Percentiles rank a stretch among this genome's conserved stretches.
Evolutionary conservation across 2,113 vertebrate genomes (phyloP).

Genomic region (Salvelinus sp.): DNA sequence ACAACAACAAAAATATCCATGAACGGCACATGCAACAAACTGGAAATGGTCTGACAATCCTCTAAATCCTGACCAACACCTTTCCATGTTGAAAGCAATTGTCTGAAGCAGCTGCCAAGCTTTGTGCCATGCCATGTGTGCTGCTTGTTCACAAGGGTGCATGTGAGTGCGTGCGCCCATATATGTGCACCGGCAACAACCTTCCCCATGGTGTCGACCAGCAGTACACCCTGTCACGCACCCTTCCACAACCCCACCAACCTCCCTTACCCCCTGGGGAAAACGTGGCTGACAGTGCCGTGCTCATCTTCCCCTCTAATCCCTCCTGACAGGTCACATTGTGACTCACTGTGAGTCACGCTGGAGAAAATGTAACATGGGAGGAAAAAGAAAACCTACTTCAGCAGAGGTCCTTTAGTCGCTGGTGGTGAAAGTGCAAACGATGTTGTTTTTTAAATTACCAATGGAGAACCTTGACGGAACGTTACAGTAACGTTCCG

Average conservation of each 20-base stretch:
- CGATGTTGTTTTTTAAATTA: too few species aligned
- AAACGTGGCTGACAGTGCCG: constrained; percentile 29
- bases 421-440: constrained; percentile 36
- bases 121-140: not conserved
- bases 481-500: too few species aligned
- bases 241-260: not conserved
- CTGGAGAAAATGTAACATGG: constrained; percentile 21
- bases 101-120: not conserved
- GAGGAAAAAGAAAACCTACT: constrained; percentile 5
- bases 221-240: not conserved
- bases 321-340: constrained; percentile 53
- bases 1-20: too few species aligned
- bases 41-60: too few species aligned
- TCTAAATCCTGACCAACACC: not conserved
- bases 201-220: constrained; percentile 6
- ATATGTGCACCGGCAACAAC: constrained; percentile 19
- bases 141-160: not conserved
- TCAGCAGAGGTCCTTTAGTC: constrained; percentile 16
- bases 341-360: constrained; percentile 54
- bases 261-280: constrained; percentile 17
- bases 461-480: too few species aligned
- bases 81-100: not conserved
- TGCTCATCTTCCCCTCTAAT: constrained; percentile 34
- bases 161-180: not conserved
- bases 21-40: too few species aligned